phyloP scores from a whole-genome alignment of 2,113 vertebrate species.

The Channa argus region DNA sequence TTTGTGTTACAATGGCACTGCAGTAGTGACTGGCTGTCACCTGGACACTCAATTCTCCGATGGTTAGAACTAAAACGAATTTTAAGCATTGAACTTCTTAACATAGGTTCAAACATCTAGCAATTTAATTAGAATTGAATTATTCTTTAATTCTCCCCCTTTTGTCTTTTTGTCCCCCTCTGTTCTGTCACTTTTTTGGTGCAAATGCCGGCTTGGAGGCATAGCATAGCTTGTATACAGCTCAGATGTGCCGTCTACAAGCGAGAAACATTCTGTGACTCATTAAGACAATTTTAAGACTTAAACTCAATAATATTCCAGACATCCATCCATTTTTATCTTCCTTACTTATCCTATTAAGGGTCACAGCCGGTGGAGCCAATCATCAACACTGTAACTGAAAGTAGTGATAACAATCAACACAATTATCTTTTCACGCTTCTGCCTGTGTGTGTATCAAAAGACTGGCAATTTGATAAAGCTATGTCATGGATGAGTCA shows the following conservation, averaged over 20 bases:
- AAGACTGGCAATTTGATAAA: neutral
- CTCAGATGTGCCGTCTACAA: conserved; percentile 1
- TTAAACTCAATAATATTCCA: conserved; percentile 32
- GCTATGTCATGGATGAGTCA: conserved; percentile 52
- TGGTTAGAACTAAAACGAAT: neutral
- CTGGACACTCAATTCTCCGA: neutral
- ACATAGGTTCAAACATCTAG: no score
- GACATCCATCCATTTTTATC: neutral
- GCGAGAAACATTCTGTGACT: conserved; percentile 28
- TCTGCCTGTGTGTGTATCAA: neutral
- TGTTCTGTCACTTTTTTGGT: no score
- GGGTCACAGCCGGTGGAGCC: neutral
- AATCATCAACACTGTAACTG: conserved; percentile 9
- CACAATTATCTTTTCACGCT: conserved; percentile 1
- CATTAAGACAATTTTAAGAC: neutral
- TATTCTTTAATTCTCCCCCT: no score
- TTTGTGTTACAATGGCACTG: conserved; percentile 23
- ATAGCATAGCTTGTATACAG: neutral
- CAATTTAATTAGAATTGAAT: no score
- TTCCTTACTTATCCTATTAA: no score
- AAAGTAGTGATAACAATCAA: neutral
- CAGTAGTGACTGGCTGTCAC: conserved; percentile 17
- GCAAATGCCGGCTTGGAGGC: neutral
- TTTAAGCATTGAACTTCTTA: no score
- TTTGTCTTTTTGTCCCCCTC: no score